Percentiles rank a stretch among this genome's conserved stretches.
phyloP scores from a whole-genome alignment of 2,113 vertebrate species.

The Epinephelus moara region DNA sequence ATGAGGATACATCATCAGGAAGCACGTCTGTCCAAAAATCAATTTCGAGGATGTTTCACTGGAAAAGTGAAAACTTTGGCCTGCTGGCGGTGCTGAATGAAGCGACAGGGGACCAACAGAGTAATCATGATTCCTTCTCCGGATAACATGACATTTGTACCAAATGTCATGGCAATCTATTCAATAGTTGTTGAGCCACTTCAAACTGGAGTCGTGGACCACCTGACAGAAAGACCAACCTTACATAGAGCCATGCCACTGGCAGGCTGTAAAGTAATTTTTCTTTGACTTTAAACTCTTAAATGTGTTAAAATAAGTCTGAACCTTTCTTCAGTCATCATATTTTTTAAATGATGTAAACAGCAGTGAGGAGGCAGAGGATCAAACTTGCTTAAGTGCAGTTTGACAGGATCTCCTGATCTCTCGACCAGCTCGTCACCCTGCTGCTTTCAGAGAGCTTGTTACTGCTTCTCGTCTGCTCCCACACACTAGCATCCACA shows the following conservation, averaged over 20 bases:
- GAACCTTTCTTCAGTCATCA: neutral
- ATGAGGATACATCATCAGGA: too few species aligned
- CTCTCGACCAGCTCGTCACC: conserved; percentile 28
- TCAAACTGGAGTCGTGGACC: neutral
- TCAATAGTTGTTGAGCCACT: neutral
- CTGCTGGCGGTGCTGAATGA: neutral
- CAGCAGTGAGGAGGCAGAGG: conserved; percentile 7
- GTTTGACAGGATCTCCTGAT: conserved; percentile 52
- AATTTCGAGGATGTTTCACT: neutral
- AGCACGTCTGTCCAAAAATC: too few species aligned
- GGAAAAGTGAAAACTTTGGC: neutral
- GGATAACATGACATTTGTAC: neutral
- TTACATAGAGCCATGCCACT: neutral
- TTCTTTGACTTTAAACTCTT: neutral
- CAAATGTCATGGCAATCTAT: neutral
- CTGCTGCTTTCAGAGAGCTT: conserved; percentile 42
- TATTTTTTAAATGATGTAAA: neutral
- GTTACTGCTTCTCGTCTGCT: conserved; percentile 37
- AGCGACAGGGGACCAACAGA: neutral
- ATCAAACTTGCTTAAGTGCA: conserved; percentile 28
- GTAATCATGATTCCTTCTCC: neutral
- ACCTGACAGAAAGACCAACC: neutral
- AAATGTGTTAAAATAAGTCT: neutral
- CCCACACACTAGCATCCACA: conserved; percentile 32
- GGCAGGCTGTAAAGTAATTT: neutral